Evolutionary conservation across 1,140 invertebrate species (phyloP).

Genomic region (Camponotus floridanus): DNA sequence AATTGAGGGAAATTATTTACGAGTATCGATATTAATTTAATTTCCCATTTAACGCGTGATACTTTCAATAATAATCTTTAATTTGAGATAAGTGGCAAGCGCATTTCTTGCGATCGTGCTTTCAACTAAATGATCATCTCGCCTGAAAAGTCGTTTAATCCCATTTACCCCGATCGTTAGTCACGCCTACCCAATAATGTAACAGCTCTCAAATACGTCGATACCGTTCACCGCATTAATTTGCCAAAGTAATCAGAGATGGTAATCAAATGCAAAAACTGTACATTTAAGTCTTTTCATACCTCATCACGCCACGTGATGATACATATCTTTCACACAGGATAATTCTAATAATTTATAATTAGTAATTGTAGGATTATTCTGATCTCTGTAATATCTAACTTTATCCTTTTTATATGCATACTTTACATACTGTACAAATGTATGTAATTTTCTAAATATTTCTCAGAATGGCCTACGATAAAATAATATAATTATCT

Average conservation of each 20-base stretch:
- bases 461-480: too few species aligned
- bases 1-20: background rate
- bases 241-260: slow-evolving; percentile 15
- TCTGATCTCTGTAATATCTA: too few species aligned
- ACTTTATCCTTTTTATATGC: too few species aligned
- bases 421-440: too few species aligned
- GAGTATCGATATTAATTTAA: background rate
- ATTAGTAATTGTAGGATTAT: too few species aligned
- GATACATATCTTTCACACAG: too few species aligned
- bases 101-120: slow-evolving; percentile 17
- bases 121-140: slow-evolving; percentile 45
- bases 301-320: too few species aligned
- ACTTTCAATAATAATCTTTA: slow-evolving; percentile 15
- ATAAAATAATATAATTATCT: too few species aligned
- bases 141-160: slow-evolving; percentile 26
- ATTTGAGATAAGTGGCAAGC: slow-evolving; percentile 53
- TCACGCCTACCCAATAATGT: slow-evolving; percentile 50
- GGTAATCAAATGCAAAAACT: too few species aligned
- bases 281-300: too few species aligned
- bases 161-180: slow-evolving; percentile 47
- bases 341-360: too few species aligned
- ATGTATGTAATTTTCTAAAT: too few species aligned
- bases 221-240: slow-evolving; percentile 4
- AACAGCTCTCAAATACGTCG: background rate
- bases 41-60: background rate